A percentile compares a stretch with the other conserved stretches of the same genome.
Evolutionary conservation across 2,797 vertebrate genomes (phyloP).

Genomic region (Anniella stebbinsi): DNA sequence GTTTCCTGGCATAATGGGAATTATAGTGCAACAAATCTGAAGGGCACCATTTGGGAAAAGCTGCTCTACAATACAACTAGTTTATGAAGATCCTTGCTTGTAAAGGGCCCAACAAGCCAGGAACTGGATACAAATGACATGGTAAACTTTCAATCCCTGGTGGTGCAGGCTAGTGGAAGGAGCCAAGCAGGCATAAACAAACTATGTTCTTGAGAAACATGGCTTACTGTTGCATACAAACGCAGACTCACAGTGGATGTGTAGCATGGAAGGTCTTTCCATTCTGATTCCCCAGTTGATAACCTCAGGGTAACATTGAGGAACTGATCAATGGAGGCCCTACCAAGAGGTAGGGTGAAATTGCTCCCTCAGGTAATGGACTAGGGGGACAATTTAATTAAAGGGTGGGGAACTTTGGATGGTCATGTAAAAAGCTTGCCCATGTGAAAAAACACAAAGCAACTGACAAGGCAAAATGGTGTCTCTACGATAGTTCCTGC

Average conservation of each 20-base stretch:
- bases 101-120: neutral
- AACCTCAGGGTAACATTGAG: neutral
- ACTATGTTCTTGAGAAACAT: too few species aligned
- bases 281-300: neutral
- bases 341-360: neutral
- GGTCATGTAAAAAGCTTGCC: neutral
- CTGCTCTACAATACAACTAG: too few species aligned
- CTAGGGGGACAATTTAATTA: neutral
- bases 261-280: neutral
- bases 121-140: neutral
- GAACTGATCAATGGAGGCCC: neutral
- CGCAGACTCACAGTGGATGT: neutral
- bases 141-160: neutral
- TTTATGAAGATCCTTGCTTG: neutral
- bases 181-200: neutral
- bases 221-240: neutral
- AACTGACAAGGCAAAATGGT: neutral
- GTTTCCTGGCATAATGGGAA: too few species aligned
- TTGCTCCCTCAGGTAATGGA: neutral
- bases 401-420: neutral
- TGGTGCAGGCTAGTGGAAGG: neutral
- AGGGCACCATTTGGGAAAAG: too few species aligned
- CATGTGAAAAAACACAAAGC: neutral
- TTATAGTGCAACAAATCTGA: too few species aligned
- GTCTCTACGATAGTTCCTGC: neutral